phyloP scores from a whole-genome alignment of 2,797 vertebrate genomes.

The Sebastes reedi region DNA sequence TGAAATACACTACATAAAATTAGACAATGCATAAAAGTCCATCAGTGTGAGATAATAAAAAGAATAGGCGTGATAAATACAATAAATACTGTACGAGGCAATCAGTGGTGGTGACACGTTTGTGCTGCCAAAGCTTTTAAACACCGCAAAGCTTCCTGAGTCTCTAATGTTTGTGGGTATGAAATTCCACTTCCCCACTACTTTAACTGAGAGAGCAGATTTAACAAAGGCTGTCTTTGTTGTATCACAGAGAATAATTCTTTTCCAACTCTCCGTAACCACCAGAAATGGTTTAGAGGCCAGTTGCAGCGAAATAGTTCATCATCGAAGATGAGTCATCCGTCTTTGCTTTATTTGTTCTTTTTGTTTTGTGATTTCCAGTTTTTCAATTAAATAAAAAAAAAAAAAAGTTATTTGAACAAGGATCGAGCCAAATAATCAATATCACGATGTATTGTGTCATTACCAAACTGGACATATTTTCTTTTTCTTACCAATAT shows the following conservation, averaged over 20 bases:
- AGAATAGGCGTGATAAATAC: too few species aligned
- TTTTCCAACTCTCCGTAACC: not conserved
- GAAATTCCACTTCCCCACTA: too few species aligned
- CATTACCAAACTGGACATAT: not conserved
- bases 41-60: too few species aligned
- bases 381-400: not conserved
- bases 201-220: too few species aligned
- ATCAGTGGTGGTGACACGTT: too few species aligned
- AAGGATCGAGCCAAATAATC: not conserved
- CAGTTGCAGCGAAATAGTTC: not conserved
- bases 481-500: not conserved
- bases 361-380: not conserved
- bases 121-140: too few species aligned
- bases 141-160: too few species aligned
- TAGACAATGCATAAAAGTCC: too few species aligned
- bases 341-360: not conserved
- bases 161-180: too few species aligned
- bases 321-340: not conserved
- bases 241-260: not conserved
- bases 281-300: not conserved
- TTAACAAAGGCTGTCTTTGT: too few species aligned
- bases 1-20: too few species aligned
- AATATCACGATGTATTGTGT: not conserved
- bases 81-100: too few species aligned
- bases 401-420: not conserved